These are phyloP conservation scores for Urocolius indicus DNA, from an alignment of 2,113 vertebrate species.

Conservation along the genomic window DNA sequence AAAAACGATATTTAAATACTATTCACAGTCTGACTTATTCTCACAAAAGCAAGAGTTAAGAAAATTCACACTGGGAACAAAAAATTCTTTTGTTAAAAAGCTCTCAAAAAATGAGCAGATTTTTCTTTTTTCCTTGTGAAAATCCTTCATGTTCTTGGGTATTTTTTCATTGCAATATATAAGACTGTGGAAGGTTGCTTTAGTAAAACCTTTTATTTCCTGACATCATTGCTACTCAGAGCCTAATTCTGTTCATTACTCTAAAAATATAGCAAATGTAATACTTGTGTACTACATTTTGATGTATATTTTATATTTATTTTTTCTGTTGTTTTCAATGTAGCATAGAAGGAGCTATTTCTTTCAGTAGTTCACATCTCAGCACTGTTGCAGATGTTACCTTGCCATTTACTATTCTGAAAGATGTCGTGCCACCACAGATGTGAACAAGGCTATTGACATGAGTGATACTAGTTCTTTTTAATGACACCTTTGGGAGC, in stretches of 20 bases:
- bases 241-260: not conserved
- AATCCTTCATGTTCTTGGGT: not conserved
- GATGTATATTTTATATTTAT: not conserved
- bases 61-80: slow-evolving; percentile 21
- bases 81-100: not conserved
- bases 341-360: not conserved
- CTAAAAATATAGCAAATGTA: not conserved
- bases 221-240: not conserved
- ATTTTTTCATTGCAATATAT: not conserved
- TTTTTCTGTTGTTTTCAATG: not conserved
- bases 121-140: slow-evolving; percentile 9
- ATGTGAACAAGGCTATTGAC: not conserved
- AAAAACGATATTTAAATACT: slow-evolving; percentile 56
- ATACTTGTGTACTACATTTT: not conserved
- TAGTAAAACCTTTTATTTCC: not conserved
- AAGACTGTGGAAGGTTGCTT: not conserved
- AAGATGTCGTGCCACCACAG: not conserved
- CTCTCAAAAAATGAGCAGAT: not conserved
- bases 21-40: not conserved
- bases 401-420: not conserved
- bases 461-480: not conserved
- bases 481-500: not conserved
- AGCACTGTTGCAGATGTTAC: not conserved
- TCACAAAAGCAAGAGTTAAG: slow-evolving; percentile 48
- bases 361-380: not conserved